Evolutionary conservation across 2,888 invertebrate genomes (phyloP), one percentile per base, ranked within the genome.

Genomic region (Acleris cristana): DNA sequence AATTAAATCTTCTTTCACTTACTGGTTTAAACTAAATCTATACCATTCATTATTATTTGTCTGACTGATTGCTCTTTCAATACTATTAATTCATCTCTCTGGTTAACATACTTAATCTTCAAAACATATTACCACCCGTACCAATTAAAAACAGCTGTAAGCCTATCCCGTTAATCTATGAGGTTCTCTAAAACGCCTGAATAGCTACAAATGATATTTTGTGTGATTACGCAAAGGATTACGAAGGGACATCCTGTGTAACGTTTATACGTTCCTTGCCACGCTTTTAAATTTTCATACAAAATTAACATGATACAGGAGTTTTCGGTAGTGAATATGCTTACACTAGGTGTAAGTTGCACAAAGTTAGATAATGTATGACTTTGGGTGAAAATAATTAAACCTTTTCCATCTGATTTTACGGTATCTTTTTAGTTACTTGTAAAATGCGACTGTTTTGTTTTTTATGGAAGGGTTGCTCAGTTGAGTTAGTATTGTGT

Each of bases 111-210:
- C 10, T 34, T 34, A 34, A 34, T 34, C 10, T 2, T 34, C 1
- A 1, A 34, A 49, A 18, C 18, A n/a, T 54, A 30, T 34, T 12
- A 34, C 48, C 49, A 48, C 64, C 51, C 51, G 44, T 26, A 40
- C 51, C 51, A 64, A 64, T 57, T 58, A 60, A 60, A 65, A 55
- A 48, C 54, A 45, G 48, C 62, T 53, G 45, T 63, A 55, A 49
- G 30, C 48, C 40, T 34, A 34, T 34, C 34, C 10, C 34, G 3
- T 63, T 55, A 34, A 56, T 34, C 34, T 45, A 45, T n/a, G 14
- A 23, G 51, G 49, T 60, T 44, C 34, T 21, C 19, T 40, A 56
- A 60, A 51, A 34, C 34, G 26, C 55, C 26, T 49, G 55, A 54
- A 52, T 65, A 53, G 49, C 40, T 19, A 21, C 26, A 57, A 61